Base-by-base conservation (phyloP, 2,113 vertebrate species). In the Microtus pennsylvanicus region DNA sequence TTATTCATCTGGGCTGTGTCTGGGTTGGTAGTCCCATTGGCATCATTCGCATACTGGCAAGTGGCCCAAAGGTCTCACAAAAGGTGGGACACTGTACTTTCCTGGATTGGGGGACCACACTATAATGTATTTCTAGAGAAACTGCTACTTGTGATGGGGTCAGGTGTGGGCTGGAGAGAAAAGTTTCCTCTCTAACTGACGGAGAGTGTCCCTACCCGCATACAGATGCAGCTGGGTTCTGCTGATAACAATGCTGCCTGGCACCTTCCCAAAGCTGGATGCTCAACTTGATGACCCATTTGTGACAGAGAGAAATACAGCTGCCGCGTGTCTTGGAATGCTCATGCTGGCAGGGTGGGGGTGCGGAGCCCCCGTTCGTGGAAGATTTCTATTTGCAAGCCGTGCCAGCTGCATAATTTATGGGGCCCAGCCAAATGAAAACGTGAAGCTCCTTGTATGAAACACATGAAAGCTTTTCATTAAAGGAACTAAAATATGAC, bases 261-360 rank as follows among this genome's bases (percentile, higher is more conserved):
- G 67, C 35, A 52, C 38, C 45, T 42, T 74, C 33, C 72, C 81
- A 11, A 74, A 90, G 65, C 42, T 0, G 19, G 76, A 61, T 45
- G 70, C 13, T 94, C 47, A 6, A 4, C 61, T 77, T 9, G 78
- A 87, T 92, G 80, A 88, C 70, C 52, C 91, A 70, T 55, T 93
- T 65, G 87, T 76, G 81, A 70, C 86, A 78, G 55, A 52, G 77
- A 69, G 88, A 90, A 93, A 78, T 58, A 50, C 35, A 92, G 74
- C 61, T 45, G 77, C 81, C 52, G 3, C 77, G 1, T 63, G 38
- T 78, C 61, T 77, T 65, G 74, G 33, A 24, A 74, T 9, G 61
- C 89, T 65, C 26, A 0, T 33, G 67, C 94, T 33, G 4, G 22
- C 63, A 3, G 26, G 16, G 77, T 17, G 63, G 89, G 30, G 5